A percentile compares a stretch with the other conserved stretches of the same genome.
Conservation (phyloP, 2,888 invertebrate genomes). For the Drosophila kambysellisi region DNA sequence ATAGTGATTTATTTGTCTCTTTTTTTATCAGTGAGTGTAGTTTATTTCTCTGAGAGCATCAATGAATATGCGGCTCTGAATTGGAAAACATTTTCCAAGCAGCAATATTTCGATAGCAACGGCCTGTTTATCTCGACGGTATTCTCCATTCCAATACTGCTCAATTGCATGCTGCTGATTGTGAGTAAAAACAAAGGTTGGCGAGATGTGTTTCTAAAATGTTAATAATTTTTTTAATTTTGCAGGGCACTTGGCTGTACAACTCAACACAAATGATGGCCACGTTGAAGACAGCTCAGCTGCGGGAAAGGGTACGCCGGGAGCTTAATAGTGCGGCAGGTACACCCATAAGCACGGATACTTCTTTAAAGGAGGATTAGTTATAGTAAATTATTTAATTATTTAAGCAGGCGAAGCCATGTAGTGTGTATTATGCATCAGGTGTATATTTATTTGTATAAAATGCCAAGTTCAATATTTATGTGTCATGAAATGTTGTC, state of each 20-base stretch:
- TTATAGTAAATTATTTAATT: not conserved
- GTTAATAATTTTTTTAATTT: not conserved
- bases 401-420: slow-evolving; percentile 3
- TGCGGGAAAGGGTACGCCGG: slow-evolving; percentile 89
- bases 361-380: slow-evolving; percentile 47
- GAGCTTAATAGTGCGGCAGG: slow-evolving; percentile 66
- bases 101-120: slow-evolving; percentile 97
- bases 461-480: slow-evolving; percentile 2
- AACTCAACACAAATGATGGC: slow-evolving; percentile 95
- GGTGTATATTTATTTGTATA: slow-evolving; percentile 16
- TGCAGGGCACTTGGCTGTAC: slow-evolving; percentile 94
- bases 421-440: slow-evolving; percentile 8
- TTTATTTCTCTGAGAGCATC: slow-evolving; percentile 95
- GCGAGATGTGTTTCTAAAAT: slow-evolving; percentile 6
- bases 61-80: slow-evolving; percentile 95
- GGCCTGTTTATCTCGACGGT: slow-evolving; percentile 97
- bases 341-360: not conserved
- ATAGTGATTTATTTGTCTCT: slow-evolving; percentile 1
- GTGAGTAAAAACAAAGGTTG: slow-evolving; percentile 87
- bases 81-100: slow-evolving; percentile 94
- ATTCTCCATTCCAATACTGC: slow-evolving; percentile 95
- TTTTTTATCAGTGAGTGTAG: slow-evolving; percentile 90
- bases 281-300: slow-evolving; percentile 92
- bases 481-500: slow-evolving; percentile 24
- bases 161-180: slow-evolving; percentile 97